phyloP scores from a whole-genome alignment of 2,888 invertebrate species.

The Drosophila recens region DNA sequence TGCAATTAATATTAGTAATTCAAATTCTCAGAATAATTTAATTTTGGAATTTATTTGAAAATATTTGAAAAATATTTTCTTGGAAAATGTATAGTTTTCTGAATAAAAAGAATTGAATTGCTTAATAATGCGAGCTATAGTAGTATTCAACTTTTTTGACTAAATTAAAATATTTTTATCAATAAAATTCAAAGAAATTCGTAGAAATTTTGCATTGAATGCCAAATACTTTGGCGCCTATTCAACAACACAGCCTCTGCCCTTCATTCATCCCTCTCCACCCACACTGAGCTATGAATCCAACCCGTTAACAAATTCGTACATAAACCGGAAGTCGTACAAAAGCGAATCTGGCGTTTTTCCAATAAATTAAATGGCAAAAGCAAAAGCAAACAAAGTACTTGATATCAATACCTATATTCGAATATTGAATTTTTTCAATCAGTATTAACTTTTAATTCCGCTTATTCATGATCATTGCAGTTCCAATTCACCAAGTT shows the following conservation, averaged over 20 bases:
- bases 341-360: conserved; percentile 51
- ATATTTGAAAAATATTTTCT: not conserved
- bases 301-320: not conserved
- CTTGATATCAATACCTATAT: conserved; percentile 1
- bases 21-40: not conserved
- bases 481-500: conserved; percentile 95
- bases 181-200: conserved; percentile 34
- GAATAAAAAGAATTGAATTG: not conserved
- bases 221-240: conserved; percentile 16
- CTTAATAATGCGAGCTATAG: not conserved
- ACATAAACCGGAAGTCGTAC: conserved; percentile 16
- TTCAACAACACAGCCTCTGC: not conserved
- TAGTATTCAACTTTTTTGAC: not conserved
- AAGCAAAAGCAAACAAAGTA: conserved; percentile 2
- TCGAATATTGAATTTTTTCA: conserved; percentile 21
- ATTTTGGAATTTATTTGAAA: not conserved
- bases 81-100: not conserved
- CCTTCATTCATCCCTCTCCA: not conserved
- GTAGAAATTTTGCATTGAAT: conserved; percentile 17
- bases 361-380: conserved; percentile 61
- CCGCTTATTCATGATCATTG: conserved; percentile 68
- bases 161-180: not conserved
- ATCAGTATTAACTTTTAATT: conserved; percentile 26
- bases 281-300: not conserved
- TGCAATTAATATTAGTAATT: not conserved